Evolutionary conservation across 2,888 invertebrate genomes (phyloP).

Genomic region (Crossocerus cetratus): DNA sequence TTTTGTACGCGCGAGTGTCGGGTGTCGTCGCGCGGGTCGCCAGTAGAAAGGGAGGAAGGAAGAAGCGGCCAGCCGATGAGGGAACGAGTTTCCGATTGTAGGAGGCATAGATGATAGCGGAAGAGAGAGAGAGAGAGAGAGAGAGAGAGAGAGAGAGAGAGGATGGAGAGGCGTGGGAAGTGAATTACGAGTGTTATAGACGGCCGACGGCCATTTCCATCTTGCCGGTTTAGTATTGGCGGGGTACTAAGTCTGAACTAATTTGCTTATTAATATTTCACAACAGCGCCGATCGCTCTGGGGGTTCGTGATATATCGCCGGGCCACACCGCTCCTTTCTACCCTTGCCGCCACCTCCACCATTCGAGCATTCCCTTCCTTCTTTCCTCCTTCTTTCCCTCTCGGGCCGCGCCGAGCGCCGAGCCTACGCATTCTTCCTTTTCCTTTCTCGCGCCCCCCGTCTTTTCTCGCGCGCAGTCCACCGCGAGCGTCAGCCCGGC

Average conservation of each 20-base stretch:
- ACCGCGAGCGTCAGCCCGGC: conserved; percentile 14
- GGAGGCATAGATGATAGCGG: too few relatives aligned
- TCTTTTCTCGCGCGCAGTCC: too few relatives aligned
- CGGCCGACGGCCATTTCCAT: conserved; percentile 64
- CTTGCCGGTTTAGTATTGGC: conserved; percentile 60
- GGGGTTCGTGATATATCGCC: conserved; percentile 67
- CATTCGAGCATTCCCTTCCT: not conserved
- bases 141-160: not conserved
- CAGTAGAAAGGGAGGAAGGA: not conserved
- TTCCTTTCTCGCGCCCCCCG: not conserved
- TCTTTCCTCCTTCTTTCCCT: conserved; percentile 1
- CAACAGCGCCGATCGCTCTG: conserved; percentile 71
- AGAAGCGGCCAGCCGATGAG: not conserved
- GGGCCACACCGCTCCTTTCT: conserved; percentile 35
- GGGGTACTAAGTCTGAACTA: conserved; percentile 70
- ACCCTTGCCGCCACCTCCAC: not conserved
- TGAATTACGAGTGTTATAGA: conserved; percentile 67
- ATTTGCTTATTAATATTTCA: conserved; percentile 76
- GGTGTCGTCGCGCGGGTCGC: not conserved
- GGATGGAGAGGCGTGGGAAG: conserved; percentile 64
- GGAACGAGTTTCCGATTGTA: too few relatives aligned
- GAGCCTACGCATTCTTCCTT: not conserved
- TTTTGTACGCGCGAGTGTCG: not conserved
- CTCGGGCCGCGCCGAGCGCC: too few relatives aligned
- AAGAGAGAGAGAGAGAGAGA: not conserved